phyloP scores from a whole-genome alignment of 1,140 invertebrate genomes.

The Orchestia grillus region DNA sequence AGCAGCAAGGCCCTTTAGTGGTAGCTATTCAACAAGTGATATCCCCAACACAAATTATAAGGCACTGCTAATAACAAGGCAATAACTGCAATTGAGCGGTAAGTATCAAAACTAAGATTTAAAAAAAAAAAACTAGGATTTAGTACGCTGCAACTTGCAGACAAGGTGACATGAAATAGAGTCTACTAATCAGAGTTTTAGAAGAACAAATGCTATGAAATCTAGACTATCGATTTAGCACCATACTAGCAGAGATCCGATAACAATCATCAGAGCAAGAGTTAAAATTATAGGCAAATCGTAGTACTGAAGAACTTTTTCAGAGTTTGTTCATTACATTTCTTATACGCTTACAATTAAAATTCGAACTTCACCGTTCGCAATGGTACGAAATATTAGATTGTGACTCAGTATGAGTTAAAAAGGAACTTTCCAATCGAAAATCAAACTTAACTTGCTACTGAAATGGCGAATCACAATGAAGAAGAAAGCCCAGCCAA shows the following conservation, averaged over 20 bases:
- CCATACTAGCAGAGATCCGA: not conserved
- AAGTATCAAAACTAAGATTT: not conserved
- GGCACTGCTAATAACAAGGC: not conserved
- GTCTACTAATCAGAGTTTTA: not conserved
- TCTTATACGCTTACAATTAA: not conserved
- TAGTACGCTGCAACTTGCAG: not conserved
- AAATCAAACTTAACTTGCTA: not conserved
- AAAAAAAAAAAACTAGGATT: not conserved
- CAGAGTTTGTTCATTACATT: not conserved
- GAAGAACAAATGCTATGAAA: not conserved
- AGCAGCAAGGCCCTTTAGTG: not conserved
- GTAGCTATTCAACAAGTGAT: not conserved
- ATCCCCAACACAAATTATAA: conserved; percentile 16
- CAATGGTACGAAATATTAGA: not conserved
- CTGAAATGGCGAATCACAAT: not conserved
- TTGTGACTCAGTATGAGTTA: not conserved
- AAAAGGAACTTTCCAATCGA: not conserved
- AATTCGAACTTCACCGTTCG: not conserved
- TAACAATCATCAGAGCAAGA: not conserved
- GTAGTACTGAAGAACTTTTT: not conserved
- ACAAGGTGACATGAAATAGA: not conserved
- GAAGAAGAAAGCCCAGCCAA: not conserved
- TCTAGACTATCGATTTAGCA: conserved; percentile 10
- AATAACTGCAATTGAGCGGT: not conserved
- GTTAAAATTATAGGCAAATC: not conserved